phyloP scores from a whole-genome alignment of 30 jellyfish, hydroid and myxozoan species.

The Haliclystus octoradiatus region DNA sequence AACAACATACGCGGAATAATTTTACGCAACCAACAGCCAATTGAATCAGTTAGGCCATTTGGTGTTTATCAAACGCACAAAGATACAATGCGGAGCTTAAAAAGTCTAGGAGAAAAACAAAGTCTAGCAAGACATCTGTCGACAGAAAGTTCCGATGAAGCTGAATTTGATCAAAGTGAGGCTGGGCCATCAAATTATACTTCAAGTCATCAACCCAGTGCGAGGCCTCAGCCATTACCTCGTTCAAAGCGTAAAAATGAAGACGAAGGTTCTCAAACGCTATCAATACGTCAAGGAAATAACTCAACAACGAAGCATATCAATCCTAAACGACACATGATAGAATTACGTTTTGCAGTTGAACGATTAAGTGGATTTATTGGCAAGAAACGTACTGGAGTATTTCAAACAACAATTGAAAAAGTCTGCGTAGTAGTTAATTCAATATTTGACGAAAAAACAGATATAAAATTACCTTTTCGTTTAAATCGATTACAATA shows the following conservation, averaged over 20 bases:
- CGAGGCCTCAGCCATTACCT: not conserved
- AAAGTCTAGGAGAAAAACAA: slow-evolving; percentile 56
- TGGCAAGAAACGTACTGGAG: slow-evolving; percentile 37
- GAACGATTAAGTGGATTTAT: not conserved
- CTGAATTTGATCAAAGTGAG: not conserved
- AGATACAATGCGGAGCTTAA: slow-evolving; percentile 62
- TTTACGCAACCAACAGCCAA: slow-evolving; percentile 55
- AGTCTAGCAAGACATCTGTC: slow-evolving; percentile 8
- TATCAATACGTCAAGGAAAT: not conserved
- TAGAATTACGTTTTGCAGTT: not conserved
- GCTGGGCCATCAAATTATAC: not conserved
- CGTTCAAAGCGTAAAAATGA: not conserved
- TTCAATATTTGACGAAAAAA: slow-evolving; percentile 20
- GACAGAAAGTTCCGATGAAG: not conserved
- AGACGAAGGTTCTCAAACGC: slow-evolving; percentile 2
- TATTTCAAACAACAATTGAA: slow-evolving; percentile 18
- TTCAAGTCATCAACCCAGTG: not conserved
- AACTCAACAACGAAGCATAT: not conserved
- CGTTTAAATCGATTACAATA: slow-evolving; percentile 10
- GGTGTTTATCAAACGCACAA: slow-evolving; percentile 34
- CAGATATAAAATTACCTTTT: slow-evolving; percentile 47
- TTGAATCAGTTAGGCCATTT: slow-evolving; percentile 55
- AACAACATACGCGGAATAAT: slow-evolving; percentile 48
- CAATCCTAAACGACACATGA: not conserved
- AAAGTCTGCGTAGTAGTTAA: slow-evolving; percentile 45